phyloP scores from a whole-genome alignment of 2,888 invertebrate species.

The Xestia rhomboidea region DNA sequence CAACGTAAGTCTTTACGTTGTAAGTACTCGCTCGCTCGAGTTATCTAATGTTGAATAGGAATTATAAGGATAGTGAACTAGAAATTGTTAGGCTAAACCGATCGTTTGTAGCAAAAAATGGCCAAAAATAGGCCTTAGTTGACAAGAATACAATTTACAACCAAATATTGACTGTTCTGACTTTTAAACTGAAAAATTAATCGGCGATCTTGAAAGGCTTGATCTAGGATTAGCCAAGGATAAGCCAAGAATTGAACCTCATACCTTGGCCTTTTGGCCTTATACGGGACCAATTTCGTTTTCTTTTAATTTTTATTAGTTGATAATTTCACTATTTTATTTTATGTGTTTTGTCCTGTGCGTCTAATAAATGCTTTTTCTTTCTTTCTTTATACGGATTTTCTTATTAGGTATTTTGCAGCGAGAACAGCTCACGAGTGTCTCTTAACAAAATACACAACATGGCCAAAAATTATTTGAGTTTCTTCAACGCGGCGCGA shows the following conservation, averaged over 20 bases:
- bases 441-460: slow-evolving; percentile 52
- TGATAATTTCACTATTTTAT: too few relatives aligned
- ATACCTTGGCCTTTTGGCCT: too few relatives aligned
- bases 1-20: slow-evolving; percentile 64
- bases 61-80: slow-evolving; percentile 36
- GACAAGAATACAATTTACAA: not conserved
- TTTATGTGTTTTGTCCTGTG: too few relatives aligned
- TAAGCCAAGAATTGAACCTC: not conserved
- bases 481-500: slow-evolving; percentile 81
- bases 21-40: slow-evolving; percentile 80
- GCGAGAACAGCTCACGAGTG: slow-evolving; percentile 5
- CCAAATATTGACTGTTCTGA: not conserved
- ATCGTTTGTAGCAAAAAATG: not conserved
- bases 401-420: not conserved
- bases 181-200: not conserved
- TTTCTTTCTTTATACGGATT: too few relatives aligned
- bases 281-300: too few relatives aligned
- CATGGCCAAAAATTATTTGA: slow-evolving; percentile 79
- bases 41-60: slow-evolving; percentile 74
- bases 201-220: not conserved
- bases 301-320: too few relatives aligned
- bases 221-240: not conserved
- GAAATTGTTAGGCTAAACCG: not conserved
- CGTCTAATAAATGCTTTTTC: too few relatives aligned
- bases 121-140: not conserved